These are phyloP conservation scores for Oncorhynchus masou DNA, from an alignment of 2,113 vertebrate species.

Conservation along the genomic window DNA sequence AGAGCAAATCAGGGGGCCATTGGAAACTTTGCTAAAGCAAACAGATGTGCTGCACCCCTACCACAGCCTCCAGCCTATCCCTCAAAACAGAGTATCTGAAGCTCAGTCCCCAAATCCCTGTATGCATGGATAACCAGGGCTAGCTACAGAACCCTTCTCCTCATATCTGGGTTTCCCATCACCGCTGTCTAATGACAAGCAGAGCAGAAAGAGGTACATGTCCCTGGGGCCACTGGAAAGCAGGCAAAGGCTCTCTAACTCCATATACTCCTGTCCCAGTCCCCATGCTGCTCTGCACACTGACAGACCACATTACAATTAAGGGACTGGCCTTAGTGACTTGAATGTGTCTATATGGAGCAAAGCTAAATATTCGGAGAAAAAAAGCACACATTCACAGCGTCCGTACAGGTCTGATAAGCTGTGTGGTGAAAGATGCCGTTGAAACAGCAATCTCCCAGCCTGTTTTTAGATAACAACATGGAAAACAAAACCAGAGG, in stretches of 20 bases:
- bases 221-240: conserved; percentile 32
- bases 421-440: no score
- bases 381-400: no score
- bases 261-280: conserved; percentile 12
- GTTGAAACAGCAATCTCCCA: no score
- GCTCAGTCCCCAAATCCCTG: conserved; percentile 31
- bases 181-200: conserved; percentile 34
- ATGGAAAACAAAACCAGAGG: no score
- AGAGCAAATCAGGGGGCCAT: not conserved
- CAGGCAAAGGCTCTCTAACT: conserved; percentile 27
- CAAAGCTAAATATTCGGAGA: not conserved
- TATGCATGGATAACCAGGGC: conserved; percentile 24
- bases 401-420: no score
- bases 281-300: conserved; percentile 14
- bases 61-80: conserved; percentile 6
- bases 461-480: no score
- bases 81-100: conserved; percentile 26
- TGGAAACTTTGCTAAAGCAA: not conserved
- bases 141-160: conserved; percentile 23
- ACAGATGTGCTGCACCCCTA: conserved; percentile 2
- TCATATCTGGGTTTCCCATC: not conserved
- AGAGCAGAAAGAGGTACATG: conserved; percentile 34
- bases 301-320: conserved; percentile 46
- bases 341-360: conserved; percentile 23
- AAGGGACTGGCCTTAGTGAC: conserved; percentile 20